Base-by-base conservation (phyloP, 2,113 vertebrate genomes). In the Hemicordylus capensis region DNA sequence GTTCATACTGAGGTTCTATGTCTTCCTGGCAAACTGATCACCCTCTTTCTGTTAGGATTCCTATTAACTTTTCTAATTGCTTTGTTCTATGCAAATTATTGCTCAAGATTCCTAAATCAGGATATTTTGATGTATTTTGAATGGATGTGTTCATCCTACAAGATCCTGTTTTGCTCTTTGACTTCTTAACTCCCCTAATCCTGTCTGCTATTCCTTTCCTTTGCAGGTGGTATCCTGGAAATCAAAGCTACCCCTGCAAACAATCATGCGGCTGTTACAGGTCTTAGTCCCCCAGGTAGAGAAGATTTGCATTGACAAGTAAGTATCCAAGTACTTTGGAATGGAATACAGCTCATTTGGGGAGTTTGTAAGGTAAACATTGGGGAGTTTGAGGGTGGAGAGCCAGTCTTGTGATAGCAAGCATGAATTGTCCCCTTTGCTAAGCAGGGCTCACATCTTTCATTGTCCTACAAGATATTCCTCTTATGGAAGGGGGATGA, bases 301-400 rank as follows among this genome's bases (percentile, higher is more conserved):
- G 94, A 99, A 99, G 95, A 99, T 99, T 95, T 99, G 99, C 95
- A 99, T 99, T 4, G 99, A 99, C 95, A 99, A 99, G 99, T 99
- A 94, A 87, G 96, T 76, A 12, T 76, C 61, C 56, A 20, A 22
- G 6, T 10, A 84, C 20, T 51, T 17, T 28, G 37, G 48, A 37
- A 66, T 54, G 58, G 9, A 31, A 6, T 0, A n/a, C n/a, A n/a
- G n/a, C 10, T n/a, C 34, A 28, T 3, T 2, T 0, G 82, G 54
- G 46, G 7, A 78, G 51, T 12, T 39, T 75, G 63, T 10, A 59
- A 61, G 58, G 46, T 81, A 31, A 46, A 20, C 48, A 72, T 31
- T 63, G 42, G 14, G 46, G 3, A 14, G 3, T 26, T 72, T 72
- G 56, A 81, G 34, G n/a, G n/a, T n/a, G n/a, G n/a, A n/a, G n/a